These are phyloP conservation scores for Lateolabrax maculatus DNA, from an alignment of 2,797 vertebrate species.

Conservation along the genomic window DNA sequence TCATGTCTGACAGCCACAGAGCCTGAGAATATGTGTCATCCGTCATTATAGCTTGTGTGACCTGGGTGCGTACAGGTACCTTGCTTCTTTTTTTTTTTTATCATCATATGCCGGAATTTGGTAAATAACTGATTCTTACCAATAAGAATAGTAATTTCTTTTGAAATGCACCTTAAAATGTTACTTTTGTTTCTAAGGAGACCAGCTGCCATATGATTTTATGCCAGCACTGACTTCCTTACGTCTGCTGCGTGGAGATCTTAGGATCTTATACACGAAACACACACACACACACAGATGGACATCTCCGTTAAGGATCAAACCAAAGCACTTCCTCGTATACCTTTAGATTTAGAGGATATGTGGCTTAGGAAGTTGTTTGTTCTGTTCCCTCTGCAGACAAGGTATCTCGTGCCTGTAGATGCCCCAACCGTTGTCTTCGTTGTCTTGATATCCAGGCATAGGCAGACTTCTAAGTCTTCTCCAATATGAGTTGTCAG, in stretches of 20 bases:
- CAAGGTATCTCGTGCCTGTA: conserved; percentile 67
- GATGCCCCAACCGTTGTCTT: conserved; percentile 63
- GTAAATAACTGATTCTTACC: background rate
- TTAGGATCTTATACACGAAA: conserved; percentile 23
- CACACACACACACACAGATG: conserved; percentile 57
- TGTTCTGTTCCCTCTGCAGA: conserved; percentile 69
- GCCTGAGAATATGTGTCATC: background rate
- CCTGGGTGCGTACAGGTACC: background rate
- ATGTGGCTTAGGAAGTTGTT: conserved; percentile 72
- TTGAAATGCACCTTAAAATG: background rate
- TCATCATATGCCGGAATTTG: background rate
- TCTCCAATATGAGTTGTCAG: conserved; percentile 78
- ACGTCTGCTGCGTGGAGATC: conserved; percentile 19
- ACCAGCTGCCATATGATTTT: conserved; percentile 28
- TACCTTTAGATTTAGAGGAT: conserved; percentile 71
- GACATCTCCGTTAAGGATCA: conserved; percentile 63
- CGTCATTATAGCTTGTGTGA: background rate
- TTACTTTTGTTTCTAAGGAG: conserved; percentile 19
- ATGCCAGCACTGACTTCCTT: conserved; percentile 21
- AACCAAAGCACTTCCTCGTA: conserved; percentile 48
- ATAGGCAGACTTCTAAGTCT: conserved; percentile 73
- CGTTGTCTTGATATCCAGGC: conserved; percentile 65
- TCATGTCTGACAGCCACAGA: background rate
- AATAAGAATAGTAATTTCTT: background rate
- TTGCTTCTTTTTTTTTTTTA: conserved; percentile 17